Evolutionary conservation across 2,888 invertebrate genomes (phyloP).

Genomic region (Cephus pulcher): DNA sequence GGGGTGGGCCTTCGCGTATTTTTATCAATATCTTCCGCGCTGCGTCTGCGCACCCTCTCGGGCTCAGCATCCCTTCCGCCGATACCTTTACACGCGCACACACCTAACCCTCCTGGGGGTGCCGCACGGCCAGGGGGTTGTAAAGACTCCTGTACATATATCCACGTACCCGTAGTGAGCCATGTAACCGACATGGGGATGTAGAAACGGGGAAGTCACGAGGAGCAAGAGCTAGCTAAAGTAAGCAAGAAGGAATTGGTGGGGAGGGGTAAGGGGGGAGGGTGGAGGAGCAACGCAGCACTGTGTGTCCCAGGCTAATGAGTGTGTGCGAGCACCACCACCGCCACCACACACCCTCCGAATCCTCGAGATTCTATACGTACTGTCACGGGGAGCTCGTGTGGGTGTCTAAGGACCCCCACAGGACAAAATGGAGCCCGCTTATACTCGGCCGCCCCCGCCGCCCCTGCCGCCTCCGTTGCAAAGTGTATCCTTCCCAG

Average conservation of each 20-base stretch:
- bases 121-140: constrained; percentile 11
- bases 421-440: constrained; percentile 64
- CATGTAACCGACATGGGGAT: neutral
- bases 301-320: constrained; percentile 30
- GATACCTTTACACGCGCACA: constrained; percentile 15
- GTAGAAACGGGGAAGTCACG: constrained; percentile 1
- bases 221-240: constrained; percentile 1
- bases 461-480: constrained; percentile 37
- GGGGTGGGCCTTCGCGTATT: constrained; percentile 55
- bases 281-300: neutral
- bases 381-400: constrained; percentile 9
- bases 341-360: too few species aligned
- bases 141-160: too few species aligned
- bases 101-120: constrained; percentile 4
- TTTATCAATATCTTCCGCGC: constrained; percentile 63
- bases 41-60: constrained; percentile 55
- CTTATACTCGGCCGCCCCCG: constrained; percentile 53
- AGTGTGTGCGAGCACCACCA: constrained; percentile 24
- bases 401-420: constrained; percentile 53
- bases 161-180: too few species aligned
- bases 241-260: constrained; percentile 3
- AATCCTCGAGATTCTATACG: neutral
- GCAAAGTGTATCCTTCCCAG: constrained; percentile 34
- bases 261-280: neutral
- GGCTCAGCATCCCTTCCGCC: constrained; percentile 53